Base-by-base conservation (phyloP, 2,888 invertebrate species). In the Horisme vitalbata region DNA sequence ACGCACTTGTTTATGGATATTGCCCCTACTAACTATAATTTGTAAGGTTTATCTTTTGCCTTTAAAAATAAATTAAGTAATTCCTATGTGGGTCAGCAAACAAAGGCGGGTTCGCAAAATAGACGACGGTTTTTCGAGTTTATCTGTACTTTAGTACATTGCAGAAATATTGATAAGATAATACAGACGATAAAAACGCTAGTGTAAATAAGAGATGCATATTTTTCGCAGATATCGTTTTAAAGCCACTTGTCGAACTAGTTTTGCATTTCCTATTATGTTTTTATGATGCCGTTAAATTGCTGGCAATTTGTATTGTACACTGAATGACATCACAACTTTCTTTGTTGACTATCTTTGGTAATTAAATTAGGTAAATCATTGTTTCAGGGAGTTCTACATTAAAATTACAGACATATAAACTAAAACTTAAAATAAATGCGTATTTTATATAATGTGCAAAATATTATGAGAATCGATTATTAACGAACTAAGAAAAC, bases 81-180 rank as follows among this genome's bases (percentile, higher is more conserved):
- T 63, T 62, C 56, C 57, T 77, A 86, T 79, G 71, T 86, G 66
- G 86, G 86, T 83, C 82, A 84, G 63, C 79, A 83, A 87, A 87
- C 79, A 86, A 75, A 83, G 87, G 87, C 67, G 79, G 75, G 83
- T 80, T 80, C 67, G 86, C 87, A 65, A 85, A 87, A 85, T 77
- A 79, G 67, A 73, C 55, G 56, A 55, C 59, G 67, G 71, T 73
- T 76, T 75, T 78, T 71, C 59, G 55, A 63, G 56, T 69, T 83
- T 86, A 87, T 87, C 86, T 75, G 55, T 68, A 53, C 57, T 62
- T 71, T 59, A 59, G 70, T 71, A 78, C 74, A 70, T 78, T 85
- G 84, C 86, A 87, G 84, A 85, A 84, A 75, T 71, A 74, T 71
- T 64, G 87, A 87, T 87, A 83, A 87, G 87, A 87, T 85, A 83